Conservation (phyloP, 2,797 vertebrate genomes). For the Anisognathus igniventris region DNA sequence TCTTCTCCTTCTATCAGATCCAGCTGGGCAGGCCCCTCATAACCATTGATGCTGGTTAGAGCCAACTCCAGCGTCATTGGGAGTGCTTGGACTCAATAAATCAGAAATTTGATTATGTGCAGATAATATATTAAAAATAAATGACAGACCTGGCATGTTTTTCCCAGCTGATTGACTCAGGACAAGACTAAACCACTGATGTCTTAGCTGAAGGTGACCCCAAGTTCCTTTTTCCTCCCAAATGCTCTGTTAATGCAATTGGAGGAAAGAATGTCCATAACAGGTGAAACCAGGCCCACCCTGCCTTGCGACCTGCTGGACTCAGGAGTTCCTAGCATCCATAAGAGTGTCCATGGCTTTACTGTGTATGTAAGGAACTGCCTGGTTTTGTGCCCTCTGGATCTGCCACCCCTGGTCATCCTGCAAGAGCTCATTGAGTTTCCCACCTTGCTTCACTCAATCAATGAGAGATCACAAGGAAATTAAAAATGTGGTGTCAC, state of each 20-base stretch:
- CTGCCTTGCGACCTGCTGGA: neutral
- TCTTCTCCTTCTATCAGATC: constrained; percentile 14
- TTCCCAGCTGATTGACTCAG: neutral
- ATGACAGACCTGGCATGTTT: neutral
- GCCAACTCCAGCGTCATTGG: neutral
- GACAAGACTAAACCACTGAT: neutral
- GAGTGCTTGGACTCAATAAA: neutral
- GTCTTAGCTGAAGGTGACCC: neutral
- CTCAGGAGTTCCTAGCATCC: neutral
- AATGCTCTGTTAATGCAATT: neutral
- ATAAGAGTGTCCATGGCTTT: neutral
- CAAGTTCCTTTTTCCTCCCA: neutral
- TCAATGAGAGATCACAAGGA: neutral
- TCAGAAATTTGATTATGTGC: neutral
- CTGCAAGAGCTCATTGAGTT: neutral
- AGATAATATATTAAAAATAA: constrained; percentile 13
- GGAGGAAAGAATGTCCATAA: neutral
- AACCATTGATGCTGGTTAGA: neutral
- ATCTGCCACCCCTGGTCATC: neutral
- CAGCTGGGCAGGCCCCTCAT: neutral
- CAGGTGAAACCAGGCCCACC: neutral
- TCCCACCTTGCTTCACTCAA: neutral
- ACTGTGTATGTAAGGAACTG: neutral
- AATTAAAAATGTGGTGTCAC: neutral
- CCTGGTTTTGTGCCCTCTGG: neutral